Evolutionary conservation across 2,888 invertebrate genomes (phyloP).

Genomic region (Ypsolopha sequella): DNA sequence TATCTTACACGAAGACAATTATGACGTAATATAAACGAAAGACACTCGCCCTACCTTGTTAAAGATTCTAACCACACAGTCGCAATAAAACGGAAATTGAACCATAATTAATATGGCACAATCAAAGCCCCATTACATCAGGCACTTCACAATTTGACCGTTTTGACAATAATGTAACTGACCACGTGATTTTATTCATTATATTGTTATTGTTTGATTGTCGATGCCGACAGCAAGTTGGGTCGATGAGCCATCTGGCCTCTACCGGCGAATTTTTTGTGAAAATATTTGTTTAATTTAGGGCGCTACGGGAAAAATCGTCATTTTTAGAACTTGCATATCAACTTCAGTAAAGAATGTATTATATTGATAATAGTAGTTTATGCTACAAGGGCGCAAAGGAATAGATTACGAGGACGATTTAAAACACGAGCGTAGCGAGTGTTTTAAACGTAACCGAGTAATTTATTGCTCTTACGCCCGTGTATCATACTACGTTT

Average conservation of each 20-base stretch:
- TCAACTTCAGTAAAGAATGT: no score
- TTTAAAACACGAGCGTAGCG: no score
- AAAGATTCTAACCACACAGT: slow-evolving; percentile 10
- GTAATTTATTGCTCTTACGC: no score
- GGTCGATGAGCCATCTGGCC: neutral
- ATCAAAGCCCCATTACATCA: slow-evolving; percentile 24
- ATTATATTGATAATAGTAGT: no score
- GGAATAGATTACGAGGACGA: no score
- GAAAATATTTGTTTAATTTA: no score
- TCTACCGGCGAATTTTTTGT: no score
- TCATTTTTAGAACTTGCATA: no score
- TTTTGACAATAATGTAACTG: slow-evolving; percentile 24
- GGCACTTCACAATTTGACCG: slow-evolving; percentile 32
- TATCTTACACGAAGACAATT: neutral
- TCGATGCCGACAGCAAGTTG: neutral
- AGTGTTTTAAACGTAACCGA: no score
- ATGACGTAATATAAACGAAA: neutral
- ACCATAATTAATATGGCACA: slow-evolving; percentile 19
- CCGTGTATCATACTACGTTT: no score
- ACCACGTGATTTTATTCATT: slow-evolving; percentile 35
- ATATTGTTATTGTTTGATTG: slow-evolving; percentile 8
- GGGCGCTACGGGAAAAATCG: no score
- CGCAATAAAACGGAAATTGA: slow-evolving; percentile 16
- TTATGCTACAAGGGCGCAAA: no score
- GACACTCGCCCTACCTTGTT: slow-evolving; percentile 1